Conservation (phyloP, 2,888 invertebrate genomes). For the Candidula unifasciata region DNA sequence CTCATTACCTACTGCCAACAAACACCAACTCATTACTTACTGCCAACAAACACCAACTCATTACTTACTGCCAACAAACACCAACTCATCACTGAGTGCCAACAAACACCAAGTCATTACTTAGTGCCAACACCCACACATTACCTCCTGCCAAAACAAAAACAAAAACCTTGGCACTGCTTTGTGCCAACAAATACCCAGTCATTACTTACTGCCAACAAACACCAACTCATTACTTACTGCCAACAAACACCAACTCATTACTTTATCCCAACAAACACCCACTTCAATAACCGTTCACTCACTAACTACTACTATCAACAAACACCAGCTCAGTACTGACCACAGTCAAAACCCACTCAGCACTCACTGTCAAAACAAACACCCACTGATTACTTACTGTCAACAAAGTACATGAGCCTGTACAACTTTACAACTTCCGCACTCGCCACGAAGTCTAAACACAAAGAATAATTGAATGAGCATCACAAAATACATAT, state of each 20-base stretch:
- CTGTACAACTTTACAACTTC: not conserved
- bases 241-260: not conserved
- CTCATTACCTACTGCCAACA: not conserved
- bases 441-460: not conserved
- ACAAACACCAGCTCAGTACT: not conserved
- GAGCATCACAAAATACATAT: too few relatives aligned
- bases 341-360: not conserved
- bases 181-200: too few relatives aligned
- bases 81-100: too few relatives aligned
- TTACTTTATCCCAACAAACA: not conserved
- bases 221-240: not conserved
- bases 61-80: too few relatives aligned
- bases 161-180: too few relatives aligned
- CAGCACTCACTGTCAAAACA: not conserved
- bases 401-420: too few relatives aligned
- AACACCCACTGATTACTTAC: not conserved
- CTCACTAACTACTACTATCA: not conserved
- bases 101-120: too few relatives aligned
- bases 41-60: too few relatives aligned
- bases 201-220: not conserved
- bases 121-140: too few relatives aligned
- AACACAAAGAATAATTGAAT: too few relatives aligned
- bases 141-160: too few relatives aligned
- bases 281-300: too few relatives aligned
- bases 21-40: not conserved